Evolutionary conservation across 2,797 vertebrate species (phyloP).

Genomic region (Prunella strophiata): DNA sequence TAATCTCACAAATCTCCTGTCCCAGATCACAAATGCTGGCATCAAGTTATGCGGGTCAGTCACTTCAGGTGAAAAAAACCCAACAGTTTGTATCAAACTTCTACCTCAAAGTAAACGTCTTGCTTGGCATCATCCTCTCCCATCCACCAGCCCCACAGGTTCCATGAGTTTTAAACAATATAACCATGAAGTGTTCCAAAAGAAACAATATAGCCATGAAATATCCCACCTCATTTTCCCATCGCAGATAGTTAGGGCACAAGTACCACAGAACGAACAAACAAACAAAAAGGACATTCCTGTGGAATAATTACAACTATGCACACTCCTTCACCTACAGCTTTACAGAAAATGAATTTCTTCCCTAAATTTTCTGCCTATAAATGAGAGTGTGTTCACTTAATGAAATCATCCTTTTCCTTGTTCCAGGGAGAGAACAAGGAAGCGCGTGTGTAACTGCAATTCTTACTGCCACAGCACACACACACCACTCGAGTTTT

Average conservation of each 20-base stretch:
- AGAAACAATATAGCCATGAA: background rate
- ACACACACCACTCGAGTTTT: background rate
- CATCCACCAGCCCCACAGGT: background rate
- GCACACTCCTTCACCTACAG: background rate
- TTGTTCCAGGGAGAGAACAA: background rate
- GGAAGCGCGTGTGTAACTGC: fast-evolving
- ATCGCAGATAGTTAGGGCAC: background rate
- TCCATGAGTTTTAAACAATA: background rate
- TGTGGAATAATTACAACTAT: fast-evolving
- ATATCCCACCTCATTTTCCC: background rate
- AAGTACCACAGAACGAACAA: background rate
- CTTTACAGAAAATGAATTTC: background rate
- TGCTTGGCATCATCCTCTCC: background rate
- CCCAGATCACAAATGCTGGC: background rate
- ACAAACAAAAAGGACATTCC: background rate
- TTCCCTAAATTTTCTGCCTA: background rate
- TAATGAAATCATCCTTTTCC: background rate
- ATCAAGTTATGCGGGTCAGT: background rate
- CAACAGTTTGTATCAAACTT: background rate
- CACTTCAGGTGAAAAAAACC: background rate
- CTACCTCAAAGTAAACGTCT: background rate
- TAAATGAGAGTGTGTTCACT: background rate
- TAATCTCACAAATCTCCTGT: background rate
- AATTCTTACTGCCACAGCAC: background rate
- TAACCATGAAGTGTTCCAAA: background rate